phyloP scores from a whole-genome alignment of 2,888 invertebrate species.

The Chaitophorus viminalis region DNA sequence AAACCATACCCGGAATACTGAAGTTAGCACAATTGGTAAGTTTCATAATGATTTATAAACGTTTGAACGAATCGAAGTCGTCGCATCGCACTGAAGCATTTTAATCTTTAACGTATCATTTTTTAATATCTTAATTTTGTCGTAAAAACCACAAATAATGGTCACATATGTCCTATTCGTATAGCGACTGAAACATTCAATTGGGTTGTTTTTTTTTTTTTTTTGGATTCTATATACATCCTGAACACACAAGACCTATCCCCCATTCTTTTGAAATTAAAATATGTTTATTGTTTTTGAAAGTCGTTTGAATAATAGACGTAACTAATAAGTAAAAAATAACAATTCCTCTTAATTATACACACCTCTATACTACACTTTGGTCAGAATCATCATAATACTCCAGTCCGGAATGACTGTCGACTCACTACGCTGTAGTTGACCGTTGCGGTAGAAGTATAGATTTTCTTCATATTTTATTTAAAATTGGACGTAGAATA shows the following conservation, averaged over 20 bases:
- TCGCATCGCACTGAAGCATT: background rate
- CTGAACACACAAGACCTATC: background rate
- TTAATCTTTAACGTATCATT: background rate
- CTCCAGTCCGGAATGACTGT: slow-evolving; percentile 18
- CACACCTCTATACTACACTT: background rate
- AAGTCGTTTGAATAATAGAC: slow-evolving; percentile 25
- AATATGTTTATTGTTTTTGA: background rate
- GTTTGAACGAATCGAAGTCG: background rate
- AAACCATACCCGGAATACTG: slow-evolving; percentile 81
- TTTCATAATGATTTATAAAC: background rate
- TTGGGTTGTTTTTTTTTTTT: background rate
- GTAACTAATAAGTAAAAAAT: background rate
- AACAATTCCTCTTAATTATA: slow-evolving; percentile 49
- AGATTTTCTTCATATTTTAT: background rate
- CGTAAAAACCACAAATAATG: background rate
- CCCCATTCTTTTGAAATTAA: background rate
- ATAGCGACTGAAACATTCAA: background rate
- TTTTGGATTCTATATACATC: background rate
- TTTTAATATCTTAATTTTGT: background rate
- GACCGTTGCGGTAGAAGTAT: background rate
- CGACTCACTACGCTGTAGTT: background rate
- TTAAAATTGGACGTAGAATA: background rate
- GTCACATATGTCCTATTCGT: background rate
- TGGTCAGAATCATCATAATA: background rate
- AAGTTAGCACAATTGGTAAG: slow-evolving; percentile 86